A percentile compares a stretch with the other conserved stretches of the same genome.
Conservation (phyloP, 2,888 invertebrate genomes). For the Agrenia bidenticulata region DNA sequence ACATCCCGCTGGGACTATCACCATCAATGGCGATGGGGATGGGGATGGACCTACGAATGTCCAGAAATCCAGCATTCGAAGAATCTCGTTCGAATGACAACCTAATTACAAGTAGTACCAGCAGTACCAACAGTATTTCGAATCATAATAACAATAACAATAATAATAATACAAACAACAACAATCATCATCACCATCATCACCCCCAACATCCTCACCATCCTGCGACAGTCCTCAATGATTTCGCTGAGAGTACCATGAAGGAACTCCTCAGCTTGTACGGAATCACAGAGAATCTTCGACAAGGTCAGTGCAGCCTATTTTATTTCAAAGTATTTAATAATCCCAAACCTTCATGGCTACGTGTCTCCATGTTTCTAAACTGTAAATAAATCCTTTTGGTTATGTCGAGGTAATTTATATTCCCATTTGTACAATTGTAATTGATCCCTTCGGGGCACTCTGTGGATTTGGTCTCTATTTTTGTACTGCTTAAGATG, state of each 20-base stretch:
- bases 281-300: constrained; percentile 51
- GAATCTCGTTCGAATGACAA: constrained; percentile 37
- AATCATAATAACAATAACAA: constrained; percentile 16
- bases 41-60: constrained; percentile 43
- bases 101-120: constrained; percentile 31
- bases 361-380: too few relatives aligned
- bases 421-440: too few relatives aligned
- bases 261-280: constrained; percentile 52
- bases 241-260: constrained; percentile 51
- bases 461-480: too few relatives aligned
- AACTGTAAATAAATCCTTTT: too few relatives aligned
- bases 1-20: constrained; percentile 19
- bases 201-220: constrained; percentile 20
- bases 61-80: constrained; percentile 19
- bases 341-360: too few relatives aligned
- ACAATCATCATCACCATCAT: constrained; percentile 17
- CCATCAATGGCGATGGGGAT: constrained; percentile 10
- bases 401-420: too few relatives aligned
- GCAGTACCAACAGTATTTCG: constrained; percentile 16
- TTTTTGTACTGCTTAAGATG: too few relatives aligned
- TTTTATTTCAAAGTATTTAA: not conserved
- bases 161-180: constrained; percentile 26
- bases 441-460: too few relatives aligned
- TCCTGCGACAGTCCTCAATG: constrained; percentile 33
- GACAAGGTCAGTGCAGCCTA: constrained; percentile 46